Evolutionary conservation across 1,140 invertebrate genomes (phyloP).

Genomic region (Andrena cerasifolii): DNA sequence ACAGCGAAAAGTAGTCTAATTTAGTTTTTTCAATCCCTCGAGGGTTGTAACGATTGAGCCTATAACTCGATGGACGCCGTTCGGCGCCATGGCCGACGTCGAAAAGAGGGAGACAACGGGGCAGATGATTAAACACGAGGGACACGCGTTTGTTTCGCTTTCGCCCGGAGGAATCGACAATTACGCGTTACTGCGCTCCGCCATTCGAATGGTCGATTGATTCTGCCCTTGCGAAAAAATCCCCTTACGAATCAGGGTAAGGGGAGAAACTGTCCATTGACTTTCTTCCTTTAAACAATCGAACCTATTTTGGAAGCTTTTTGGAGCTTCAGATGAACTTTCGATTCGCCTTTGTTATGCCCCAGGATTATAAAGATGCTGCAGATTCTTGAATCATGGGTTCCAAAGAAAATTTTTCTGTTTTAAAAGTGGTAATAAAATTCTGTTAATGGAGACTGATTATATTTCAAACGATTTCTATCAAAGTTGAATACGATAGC

Average conservation of each 20-base stretch:
- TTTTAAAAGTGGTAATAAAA: background rate
- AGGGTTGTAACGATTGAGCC: conserved; percentile 25
- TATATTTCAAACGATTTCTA: too few relatives aligned
- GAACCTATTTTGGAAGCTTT: background rate
- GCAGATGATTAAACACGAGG: conserved; percentile 64
- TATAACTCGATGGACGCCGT: conserved; percentile 2
- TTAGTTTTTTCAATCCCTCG: conserved; percentile 1
- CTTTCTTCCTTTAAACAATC: background rate
- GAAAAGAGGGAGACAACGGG: conserved; percentile 45
- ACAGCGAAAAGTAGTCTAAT: conserved; percentile 32
- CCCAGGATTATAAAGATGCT: too few relatives aligned
- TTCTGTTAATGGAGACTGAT: background rate
- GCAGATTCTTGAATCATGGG: too few relatives aligned
- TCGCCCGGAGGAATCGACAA: conserved; percentile 64
- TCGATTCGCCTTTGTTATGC: background rate
- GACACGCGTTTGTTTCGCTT: conserved; percentile 57
- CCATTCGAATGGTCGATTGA: conserved; percentile 1
- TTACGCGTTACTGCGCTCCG: conserved; percentile 55
- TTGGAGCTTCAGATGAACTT: background rate
- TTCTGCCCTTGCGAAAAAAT: conserved; percentile 5
- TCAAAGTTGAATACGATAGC: too few relatives aligned
- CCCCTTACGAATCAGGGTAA: background rate
- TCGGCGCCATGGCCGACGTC: conserved; percentile 16
- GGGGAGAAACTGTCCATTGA: too few relatives aligned
- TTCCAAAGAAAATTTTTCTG: background rate